These are phyloP conservation scores for Tyrophagus putrescentiae DNA, from an alignment of 1,140 invertebrate genomes.

Conservation along the genomic window DNA sequence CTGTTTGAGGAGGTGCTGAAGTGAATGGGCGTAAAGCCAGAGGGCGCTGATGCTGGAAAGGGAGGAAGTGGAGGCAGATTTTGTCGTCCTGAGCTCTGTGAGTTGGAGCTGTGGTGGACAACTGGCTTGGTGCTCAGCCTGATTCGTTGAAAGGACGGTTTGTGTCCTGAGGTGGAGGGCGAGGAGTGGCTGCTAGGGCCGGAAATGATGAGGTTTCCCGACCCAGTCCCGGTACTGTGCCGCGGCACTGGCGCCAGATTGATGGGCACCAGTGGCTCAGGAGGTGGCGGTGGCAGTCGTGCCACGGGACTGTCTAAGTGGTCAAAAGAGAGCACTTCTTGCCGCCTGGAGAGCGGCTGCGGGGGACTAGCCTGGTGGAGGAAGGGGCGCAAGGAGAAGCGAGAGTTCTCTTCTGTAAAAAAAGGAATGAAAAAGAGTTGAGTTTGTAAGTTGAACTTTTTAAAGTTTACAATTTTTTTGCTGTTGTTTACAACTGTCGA, in stretches of 20 bases:
- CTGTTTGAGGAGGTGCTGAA: too few relatives aligned
- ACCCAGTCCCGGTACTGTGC: too few relatives aligned
- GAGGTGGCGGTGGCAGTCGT: background rate
- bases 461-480: background rate
- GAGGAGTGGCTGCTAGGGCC: too few relatives aligned
- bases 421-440: background rate
- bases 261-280: background rate
- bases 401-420: background rate
- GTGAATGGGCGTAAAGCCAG: background rate
- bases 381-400: constrained; percentile 2
- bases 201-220: too few relatives aligned
- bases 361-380: constrained; percentile 11
- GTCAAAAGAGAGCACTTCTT: background rate
- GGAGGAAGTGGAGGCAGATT: background rate
- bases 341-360: background rate
- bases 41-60: background rate
- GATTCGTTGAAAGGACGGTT: constrained; percentile 18
- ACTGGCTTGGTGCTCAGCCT: background rate
- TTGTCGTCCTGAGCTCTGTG: background rate
- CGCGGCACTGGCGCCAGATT: constrained; percentile 6
- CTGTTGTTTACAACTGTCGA: too few relatives aligned
- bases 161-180: too few relatives aligned
- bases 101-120: background rate
- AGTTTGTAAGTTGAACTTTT: background rate
- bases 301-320: background rate